Evolutionary conservation across 1,140 invertebrate genomes (phyloP), one percentile per base, ranked within the genome.

Genomic region (Andrena cerasifolii): DNA sequence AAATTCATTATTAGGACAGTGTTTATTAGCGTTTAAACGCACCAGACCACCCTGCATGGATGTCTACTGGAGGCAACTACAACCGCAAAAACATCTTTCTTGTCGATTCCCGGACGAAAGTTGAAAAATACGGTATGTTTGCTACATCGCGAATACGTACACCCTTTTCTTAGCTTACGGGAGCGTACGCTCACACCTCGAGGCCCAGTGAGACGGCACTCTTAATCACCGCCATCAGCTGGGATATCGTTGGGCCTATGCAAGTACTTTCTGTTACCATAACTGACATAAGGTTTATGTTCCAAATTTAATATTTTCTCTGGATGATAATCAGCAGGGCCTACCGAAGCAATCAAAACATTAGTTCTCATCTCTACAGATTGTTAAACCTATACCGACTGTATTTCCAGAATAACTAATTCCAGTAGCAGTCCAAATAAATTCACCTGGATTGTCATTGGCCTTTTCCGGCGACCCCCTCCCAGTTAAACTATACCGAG

Each of bases 401-500:
- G 53, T 66, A 58, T 51, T 28, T 70, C 59, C 58, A 61, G 61
- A 72, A 24, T 72, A 56, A 74, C 14, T 58, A 75, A 49, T 36
- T 67, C 94, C 94, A 24, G 21, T 28, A 72, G 43, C 16, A 4
- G 6, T 36, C 12, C 31, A 36, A 59, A 47, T n/a, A 36, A 47
- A 68, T 76, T 76, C 73, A 76, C 73, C 72, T 75, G 72, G 72
- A 36, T 75, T 67, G 6, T 56, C 14, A 18, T 75, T 75, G 0
- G 51, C 28, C 5, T 66, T 75, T 26, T 75, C 72, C 8, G 40
- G 40, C 1, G 90, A 0, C 89, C 75, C 53, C 93, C 93, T 90
- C 47, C 94, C 93, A 79, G 87, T 95, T 95, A 95, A 94, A 31
- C 94, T 94, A 83, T 94, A 95, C 59, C 93, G 87, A 21, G 94